Conservation (phyloP, 2,113 vertebrate genomes). For the Dicrurus megarhynchus region DNA sequence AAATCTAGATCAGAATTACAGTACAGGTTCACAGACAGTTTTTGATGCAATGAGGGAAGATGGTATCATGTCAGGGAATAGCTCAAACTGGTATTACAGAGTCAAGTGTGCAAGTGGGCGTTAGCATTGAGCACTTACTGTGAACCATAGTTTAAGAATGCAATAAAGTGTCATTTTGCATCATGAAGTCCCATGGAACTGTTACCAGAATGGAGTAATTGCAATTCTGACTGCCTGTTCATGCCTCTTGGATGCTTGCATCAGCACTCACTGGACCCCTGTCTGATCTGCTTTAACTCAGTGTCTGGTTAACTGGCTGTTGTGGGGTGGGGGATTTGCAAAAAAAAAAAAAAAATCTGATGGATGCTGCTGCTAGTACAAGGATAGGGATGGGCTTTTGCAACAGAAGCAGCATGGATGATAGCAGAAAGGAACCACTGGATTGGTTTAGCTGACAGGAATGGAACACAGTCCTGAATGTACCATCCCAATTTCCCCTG, state of each 20-base stretch:
- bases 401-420: not conserved
- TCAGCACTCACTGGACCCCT: not conserved
- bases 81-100: not conserved
- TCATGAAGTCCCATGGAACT: not conserved
- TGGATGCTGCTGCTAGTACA: not conserved
- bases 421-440: not conserved
- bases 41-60: not conserved
- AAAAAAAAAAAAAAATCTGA: not conserved
- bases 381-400: not conserved
- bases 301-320: not conserved
- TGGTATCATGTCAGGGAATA: not conserved
- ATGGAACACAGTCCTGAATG: rapidly evolving
- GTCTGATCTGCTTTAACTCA: not conserved
- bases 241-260: not conserved
- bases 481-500: not conserved
- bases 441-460: not conserved
- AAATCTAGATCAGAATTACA: not conserved
- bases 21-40: not conserved
- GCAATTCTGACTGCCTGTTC: rapidly evolving
- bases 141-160: not conserved
- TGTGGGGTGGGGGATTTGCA: not conserved
- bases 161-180: not conserved
- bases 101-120: not conserved
- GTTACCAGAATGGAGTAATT: not conserved
- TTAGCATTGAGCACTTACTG: not conserved